phyloP scores from a whole-genome alignment of 37 sponge, comb jelly and placozoan genomes.

The Haliclona indistincta region DNA sequence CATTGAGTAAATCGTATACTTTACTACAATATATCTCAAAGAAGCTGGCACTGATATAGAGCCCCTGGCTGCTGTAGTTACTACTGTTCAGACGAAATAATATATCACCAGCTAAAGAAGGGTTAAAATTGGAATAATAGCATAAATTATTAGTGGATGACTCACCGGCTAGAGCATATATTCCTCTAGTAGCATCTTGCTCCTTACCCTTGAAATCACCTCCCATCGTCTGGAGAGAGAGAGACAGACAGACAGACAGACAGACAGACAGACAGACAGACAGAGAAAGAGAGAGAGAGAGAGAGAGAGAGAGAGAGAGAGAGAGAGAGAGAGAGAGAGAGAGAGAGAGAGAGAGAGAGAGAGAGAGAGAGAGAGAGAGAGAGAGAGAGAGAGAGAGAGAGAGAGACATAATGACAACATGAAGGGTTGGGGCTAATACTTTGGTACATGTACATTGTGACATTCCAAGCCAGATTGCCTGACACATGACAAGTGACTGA shows the following conservation, averaged over 20 bases:
- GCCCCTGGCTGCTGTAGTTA: slow-evolving; percentile 58
- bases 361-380: no score
- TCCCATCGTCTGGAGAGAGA: slow-evolving; percentile 89
- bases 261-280: background rate
- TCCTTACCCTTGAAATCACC: slow-evolving; percentile 93
- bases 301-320: no score
- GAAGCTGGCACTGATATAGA: slow-evolving; percentile 83
- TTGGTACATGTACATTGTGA: no score
- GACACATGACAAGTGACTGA: no score
- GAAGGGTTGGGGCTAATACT: no score
- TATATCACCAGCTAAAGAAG: slow-evolving; percentile 78
- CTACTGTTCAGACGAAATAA: slow-evolving; percentile 56
- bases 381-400: no score
- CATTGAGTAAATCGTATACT: slow-evolving; percentile 91
- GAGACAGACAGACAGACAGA: background rate
- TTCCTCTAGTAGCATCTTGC: slow-evolving; percentile 87
- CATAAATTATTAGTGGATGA: background rate
- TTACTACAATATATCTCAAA: slow-evolving; percentile 99
- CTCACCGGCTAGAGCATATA: slow-evolving; percentile 84
- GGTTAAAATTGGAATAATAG: background rate
- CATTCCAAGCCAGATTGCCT: no score
- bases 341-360: no score
- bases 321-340: background rate
- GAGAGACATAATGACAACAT: no score
- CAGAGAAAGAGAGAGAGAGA: no score